These are phyloP conservation scores for Listronotus bonariensis DNA, from an alignment of 1,140 invertebrate genomes.

Conservation along the genomic window DNA sequence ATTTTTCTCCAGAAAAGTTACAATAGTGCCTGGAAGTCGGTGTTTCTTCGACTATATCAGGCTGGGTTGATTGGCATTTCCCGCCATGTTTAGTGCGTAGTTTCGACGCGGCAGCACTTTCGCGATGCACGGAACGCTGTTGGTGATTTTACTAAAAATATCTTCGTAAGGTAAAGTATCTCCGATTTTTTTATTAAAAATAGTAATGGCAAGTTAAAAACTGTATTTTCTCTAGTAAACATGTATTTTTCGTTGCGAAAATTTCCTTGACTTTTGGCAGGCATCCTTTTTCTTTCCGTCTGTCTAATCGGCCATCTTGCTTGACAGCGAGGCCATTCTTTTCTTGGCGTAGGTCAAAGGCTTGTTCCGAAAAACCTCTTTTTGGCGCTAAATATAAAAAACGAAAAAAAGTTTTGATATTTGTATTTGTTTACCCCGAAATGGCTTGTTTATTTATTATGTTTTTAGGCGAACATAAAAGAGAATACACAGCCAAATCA, in stretches of 20 bases:
- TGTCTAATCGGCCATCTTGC: slow-evolving; percentile 45
- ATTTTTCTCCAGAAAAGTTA: background rate
- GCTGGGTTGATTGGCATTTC: slow-evolving; percentile 27
- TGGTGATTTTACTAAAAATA: slow-evolving; percentile 40
- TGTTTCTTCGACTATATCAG: background rate
- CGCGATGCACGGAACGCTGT: slow-evolving; percentile 46
- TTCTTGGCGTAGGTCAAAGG: slow-evolving; percentile 21
- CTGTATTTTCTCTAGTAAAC: slow-evolving; percentile 33
- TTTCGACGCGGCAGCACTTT: slow-evolving; percentile 44
- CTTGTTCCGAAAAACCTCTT: slow-evolving; percentile 36
- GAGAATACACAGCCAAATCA: slow-evolving; percentile 9
- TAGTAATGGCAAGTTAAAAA: slow-evolving; percentile 20
- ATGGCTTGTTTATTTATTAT: slow-evolving; percentile 4
- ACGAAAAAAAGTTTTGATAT: slow-evolving; percentile 22
- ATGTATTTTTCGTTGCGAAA: slow-evolving; percentile 38
- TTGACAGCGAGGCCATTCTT: slow-evolving; percentile 38
- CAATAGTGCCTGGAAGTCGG: background rate
- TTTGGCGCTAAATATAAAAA: slow-evolving; percentile 46
- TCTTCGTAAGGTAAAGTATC: slow-evolving; percentile 34
- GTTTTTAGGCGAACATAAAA: slow-evolving; percentile 25
- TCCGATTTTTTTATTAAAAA: slow-evolving; percentile 19
- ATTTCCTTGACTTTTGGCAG: slow-evolving; percentile 33
- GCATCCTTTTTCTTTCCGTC: slow-evolving; percentile 36
- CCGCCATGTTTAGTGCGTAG: slow-evolving; percentile 35
- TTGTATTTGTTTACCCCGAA: slow-evolving; percentile 18